Evolutionary conservation across 2,888 invertebrate genomes (phyloP), one percentile per base, ranked within the genome.

Genomic region (Cremastobaeus sp.): DNA sequence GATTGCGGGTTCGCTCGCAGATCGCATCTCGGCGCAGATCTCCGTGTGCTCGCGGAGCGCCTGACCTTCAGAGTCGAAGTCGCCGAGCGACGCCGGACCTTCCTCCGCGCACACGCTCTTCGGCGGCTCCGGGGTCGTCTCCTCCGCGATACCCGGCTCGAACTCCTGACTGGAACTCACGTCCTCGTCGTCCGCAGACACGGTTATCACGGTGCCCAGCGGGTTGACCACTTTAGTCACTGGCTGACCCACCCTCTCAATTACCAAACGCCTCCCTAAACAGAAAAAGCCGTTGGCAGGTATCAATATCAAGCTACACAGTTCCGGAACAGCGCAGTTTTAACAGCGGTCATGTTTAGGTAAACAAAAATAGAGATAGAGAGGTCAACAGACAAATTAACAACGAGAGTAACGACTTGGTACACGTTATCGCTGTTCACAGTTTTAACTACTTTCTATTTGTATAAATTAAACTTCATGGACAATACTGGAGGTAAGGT

Each of bases 261-360:
- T 85, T 85, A 88, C 86, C 87, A 87, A 84, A 88, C 88, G 89
- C 89, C 91, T 92, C 92, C 93, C 93, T 92, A 86, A 91, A 92
- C 92, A 92, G 91, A 92, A 92, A 92, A 91, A 94, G 93, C 94
- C 94, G 93, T 93, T 93, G 94, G 94, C 94, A 92, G 92, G 92
- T 90, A 88, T 88, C 86, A 87, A 82, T 84, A 83, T 79, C 81
- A 80, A 78, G 78, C 78, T 76, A 78, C 73, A 77, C 52, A 39
- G 45, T 52, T 47, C 66, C 62, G 39, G 32, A n/a, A n/a, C n/a
- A n/a, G n/a, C n/a, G n/a, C n/a, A n/a, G n/a, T n/a, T n/a, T n/a
- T n/a, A n/a, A n/a, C n/a, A 59, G 45, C 59, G 59, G 59, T 50
- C 48, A 50, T 62, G 48, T 45, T 65, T 37, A 54, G 21, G 64